Percentiles rank a stretch among this genome's conserved stretches.
These are phyloP conservation scores for Notothenia coriiceps DNA, from an alignment of 2,113 vertebrate genomes.

Conservation along the genomic window DNA sequence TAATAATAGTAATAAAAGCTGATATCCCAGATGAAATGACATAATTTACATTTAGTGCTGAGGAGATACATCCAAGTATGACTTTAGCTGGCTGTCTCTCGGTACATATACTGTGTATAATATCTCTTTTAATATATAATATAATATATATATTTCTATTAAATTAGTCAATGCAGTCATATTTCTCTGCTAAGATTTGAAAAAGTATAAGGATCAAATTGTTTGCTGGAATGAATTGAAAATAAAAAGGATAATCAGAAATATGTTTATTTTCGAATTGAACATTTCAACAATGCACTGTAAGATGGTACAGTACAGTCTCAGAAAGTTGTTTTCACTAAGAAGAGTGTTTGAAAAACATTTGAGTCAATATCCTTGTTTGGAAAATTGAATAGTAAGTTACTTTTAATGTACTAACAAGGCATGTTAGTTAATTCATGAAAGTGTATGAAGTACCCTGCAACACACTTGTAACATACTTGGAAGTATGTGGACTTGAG, in stretches of 20 bases:
- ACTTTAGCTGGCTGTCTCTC: conserved; percentile 28
- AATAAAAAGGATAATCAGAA: conserved; percentile 26
- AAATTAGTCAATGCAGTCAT: conserved; percentile 13
- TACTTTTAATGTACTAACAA: conserved; percentile 28
- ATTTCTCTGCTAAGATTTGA: not conserved
- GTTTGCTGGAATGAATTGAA: conserved; percentile 36
- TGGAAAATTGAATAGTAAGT: not conserved
- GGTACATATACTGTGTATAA: not conserved
- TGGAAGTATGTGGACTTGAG: conserved; percentile 46
- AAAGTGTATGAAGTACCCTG: conserved; percentile 27
- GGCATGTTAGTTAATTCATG: conserved; percentile 35
- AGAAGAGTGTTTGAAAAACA: conserved; percentile 2
- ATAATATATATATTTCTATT: conserved; percentile 5
- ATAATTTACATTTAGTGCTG: conserved; percentile 48
- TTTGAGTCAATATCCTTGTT: not conserved
- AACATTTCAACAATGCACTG: not conserved
- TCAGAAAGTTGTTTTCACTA: not conserved
- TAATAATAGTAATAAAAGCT: conserved; percentile 75
- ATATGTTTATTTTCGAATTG: conserved; percentile 12
- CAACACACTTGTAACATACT: conserved; percentile 45
- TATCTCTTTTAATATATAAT: not conserved
- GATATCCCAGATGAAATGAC: conserved; percentile 64
- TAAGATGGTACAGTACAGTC: not conserved
- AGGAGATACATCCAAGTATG: conserved; percentile 27
- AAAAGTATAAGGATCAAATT: conserved; percentile 10